phyloP scores from a whole-genome alignment of 2,888 invertebrate genomes.

The Piscicola geometra region DNA sequence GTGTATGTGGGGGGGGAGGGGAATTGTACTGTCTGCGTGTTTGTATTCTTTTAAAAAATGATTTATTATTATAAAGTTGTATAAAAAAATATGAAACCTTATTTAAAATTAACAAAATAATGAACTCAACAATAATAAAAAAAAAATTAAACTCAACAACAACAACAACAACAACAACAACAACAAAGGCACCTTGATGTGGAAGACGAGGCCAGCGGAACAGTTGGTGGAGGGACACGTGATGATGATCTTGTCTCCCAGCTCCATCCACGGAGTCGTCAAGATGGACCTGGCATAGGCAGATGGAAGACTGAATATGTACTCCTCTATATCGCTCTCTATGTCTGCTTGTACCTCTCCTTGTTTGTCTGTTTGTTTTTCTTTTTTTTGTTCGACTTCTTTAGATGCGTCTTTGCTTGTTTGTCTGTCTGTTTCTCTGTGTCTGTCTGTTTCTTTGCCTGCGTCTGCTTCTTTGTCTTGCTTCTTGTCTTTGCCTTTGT shows the following conservation, averaged over 20 bases:
- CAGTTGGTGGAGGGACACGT: slow-evolving; percentile 55
- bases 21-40: neutral
- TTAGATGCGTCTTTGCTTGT: neutral
- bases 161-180: slow-evolving; percentile 11
- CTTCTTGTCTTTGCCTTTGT: too few species aligned
- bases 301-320: slow-evolving; percentile 57
- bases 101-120: too few species aligned
- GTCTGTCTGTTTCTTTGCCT: too few species aligned
- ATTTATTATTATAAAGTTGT: neutral
- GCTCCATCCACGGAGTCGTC: slow-evolving; percentile 59
- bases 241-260: slow-evolving; percentile 58
- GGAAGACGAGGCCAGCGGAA: slow-evolving; percentile 56
- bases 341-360: too few species aligned
- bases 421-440: too few species aligned
- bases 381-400: neutral
- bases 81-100: too few species aligned
- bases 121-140: too few species aligned
- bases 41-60: neutral
- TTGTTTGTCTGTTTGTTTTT: neutral
- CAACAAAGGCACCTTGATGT: slow-evolving; percentile 55
- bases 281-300: slow-evolving; percentile 60
- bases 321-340: slow-evolving; percentile 53
- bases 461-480: too few species aligned
- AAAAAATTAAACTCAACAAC: too few species aligned
- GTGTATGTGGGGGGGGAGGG: too few species aligned